These are phyloP conservation scores for Stenolophus ochropezus DNA, from an alignment of 2,888 invertebrate genomes.

Conservation along the genomic window DNA sequence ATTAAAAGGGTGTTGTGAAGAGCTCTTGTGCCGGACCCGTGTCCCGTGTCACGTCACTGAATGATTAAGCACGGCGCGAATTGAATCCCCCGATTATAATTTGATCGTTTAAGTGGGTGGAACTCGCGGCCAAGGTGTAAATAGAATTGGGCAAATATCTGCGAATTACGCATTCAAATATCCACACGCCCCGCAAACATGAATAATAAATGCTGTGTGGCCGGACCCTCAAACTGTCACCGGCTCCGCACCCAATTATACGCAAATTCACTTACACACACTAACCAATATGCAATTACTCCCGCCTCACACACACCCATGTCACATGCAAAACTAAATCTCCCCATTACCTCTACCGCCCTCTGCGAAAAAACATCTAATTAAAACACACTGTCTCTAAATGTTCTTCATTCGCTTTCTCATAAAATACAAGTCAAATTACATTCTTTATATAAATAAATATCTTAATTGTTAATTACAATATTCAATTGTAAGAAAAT, in stretches of 20 bases:
- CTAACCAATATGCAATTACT: not conserved
- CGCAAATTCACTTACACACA: not conserved
- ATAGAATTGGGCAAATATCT: constrained; percentile 27
- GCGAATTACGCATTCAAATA: constrained; percentile 24
- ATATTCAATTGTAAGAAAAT: too few species aligned
- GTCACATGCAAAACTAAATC: not conserved
- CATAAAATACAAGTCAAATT: too few species aligned
- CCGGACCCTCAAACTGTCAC: not conserved
- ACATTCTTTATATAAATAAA: too few species aligned
- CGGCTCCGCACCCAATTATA: not conserved
- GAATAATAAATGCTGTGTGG: constrained; percentile 3
- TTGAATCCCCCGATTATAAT: constrained; percentile 44
- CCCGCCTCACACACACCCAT: not conserved
- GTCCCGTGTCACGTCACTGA: not conserved
- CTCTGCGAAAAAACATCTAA: too few species aligned
- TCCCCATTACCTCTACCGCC: too few species aligned
- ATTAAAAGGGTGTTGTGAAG: not conserved
- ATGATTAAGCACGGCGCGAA: constrained; percentile 8
- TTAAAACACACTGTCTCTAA: too few species aligned
- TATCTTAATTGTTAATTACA: too few species aligned
- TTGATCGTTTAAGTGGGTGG: constrained; percentile 35
- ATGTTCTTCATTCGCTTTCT: too few species aligned
- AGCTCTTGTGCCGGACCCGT: constrained; percentile 4
- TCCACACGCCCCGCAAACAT: not conserved
- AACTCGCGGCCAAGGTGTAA: constrained; percentile 22